Base-by-base conservation (phyloP, 2,888 invertebrate genomes). In the Cryptosula pallasiana region DNA sequence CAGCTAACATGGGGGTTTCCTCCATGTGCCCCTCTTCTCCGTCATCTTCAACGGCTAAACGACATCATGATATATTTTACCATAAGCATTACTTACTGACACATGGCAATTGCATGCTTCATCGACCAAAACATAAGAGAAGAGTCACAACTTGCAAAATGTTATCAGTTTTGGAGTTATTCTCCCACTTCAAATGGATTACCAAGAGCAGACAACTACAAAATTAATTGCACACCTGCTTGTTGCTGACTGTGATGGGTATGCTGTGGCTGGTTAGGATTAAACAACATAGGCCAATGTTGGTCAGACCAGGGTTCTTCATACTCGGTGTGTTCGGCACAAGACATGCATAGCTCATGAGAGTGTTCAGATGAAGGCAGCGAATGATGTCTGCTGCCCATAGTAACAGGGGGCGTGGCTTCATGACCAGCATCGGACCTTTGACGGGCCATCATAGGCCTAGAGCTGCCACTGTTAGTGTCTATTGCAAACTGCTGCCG, bases 241-340 rank as follows among this genome's bases (percentile, higher is more conserved):
- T 63, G 63, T 16, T 63, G 63, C 3, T 25, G 63, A 9, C 32
- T 16, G 9, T 34, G 34, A 27, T 63, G 63, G 2, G 32, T 20
- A 5, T 63, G 27, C 32, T 63, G 63, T 16, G 63, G 29, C 29
- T 63, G 63, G 34, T 34, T 63, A 27, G 63, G 32, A 27, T 34
- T 32, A 13, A 20, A 63, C 27, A 63, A 16, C 29, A 32, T 27
- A 9, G 70, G 23, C 70, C 70, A 70, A 45, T 70, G 70, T 16
- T 70, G 70, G 25, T 70, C 70, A 5, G 29, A 9, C 70, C 70
- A 70, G 2, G 70, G 70, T 45, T 70, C 70, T 2, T 70, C 70
- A 29, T 70, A 70, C 70, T 70, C 70, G 35, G 70, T 54, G 36
- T 63, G 63, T 63, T 63, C 63, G 9, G 63, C 63, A 34, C 63